Percentiles rank a stretch among this genome's conserved stretches.
phyloP scores from a whole-genome alignment of 2,113 vertebrate species.

The Trochalopteron elliotii region DNA sequence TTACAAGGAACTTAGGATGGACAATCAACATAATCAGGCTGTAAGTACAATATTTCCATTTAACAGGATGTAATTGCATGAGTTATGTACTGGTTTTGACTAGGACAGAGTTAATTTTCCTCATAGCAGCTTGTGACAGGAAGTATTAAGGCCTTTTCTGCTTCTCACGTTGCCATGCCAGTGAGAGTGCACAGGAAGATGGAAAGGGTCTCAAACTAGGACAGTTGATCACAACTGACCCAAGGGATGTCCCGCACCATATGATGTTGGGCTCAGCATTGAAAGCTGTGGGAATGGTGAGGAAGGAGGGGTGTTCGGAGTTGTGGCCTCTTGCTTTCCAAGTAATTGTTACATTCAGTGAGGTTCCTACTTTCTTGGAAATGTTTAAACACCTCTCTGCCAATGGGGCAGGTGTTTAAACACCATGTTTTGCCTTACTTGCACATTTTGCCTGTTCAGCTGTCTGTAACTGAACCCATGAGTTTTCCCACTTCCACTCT shows the following conservation, averaged over 20 bases:
- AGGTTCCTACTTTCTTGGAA: not conserved
- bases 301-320: not conserved
- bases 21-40: slow-evolving; percentile 76
- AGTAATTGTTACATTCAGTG: accelerated
- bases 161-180: not conserved
- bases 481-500: not conserved
- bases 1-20: slow-evolving; percentile 82
- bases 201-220: too few species aligned
- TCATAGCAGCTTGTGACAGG: not conserved
- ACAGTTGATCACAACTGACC: not conserved
- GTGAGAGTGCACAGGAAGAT: not conserved
- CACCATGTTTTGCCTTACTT: not conserved
- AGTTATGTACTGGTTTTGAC: not conserved
- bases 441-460: not conserved
- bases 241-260: not conserved
- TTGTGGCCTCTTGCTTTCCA: not conserved
- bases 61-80: not conserved
- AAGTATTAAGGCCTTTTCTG: not conserved
- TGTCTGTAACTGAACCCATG: not conserved
- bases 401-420: not conserved
- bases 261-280: accelerated
- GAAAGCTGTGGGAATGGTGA: not conserved
- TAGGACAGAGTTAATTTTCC: not conserved
- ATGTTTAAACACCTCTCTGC: not conserved
- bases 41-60: slow-evolving; percentile 73